Base-by-base conservation (phyloP, 1,140 invertebrate species). In the Brachionus asplanchnoidis region DNA sequence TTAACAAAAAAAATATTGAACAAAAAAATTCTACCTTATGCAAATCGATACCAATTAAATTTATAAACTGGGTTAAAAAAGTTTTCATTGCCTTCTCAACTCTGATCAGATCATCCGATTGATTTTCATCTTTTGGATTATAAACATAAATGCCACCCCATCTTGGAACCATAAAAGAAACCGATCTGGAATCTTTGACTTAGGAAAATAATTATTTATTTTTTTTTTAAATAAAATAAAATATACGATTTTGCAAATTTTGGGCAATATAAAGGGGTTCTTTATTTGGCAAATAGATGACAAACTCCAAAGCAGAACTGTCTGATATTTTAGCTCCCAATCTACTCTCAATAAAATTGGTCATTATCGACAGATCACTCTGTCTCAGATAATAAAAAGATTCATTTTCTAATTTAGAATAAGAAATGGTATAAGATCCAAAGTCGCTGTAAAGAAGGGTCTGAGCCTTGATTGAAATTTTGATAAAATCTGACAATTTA, bases 91-190 rank as follows among this genome's bases (percentile, higher is more conserved):
- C 90, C 9, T 90, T 88, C 20, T 92, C 88, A 1, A 90, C 89
- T 23, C 92, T 90, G n/a, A 91, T 50, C 94, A 92, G 53, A 93
- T 92, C 46, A 95, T 92, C n/a, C 93, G 85, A 56, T 66, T 86
- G 80, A n/a, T 85, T 46, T 50, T 86, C 50, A 85, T 83, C 40
- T 32, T 86, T 86, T 53, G 86, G 50, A 36, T 92, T 92, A 86
- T 90, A 88, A 12, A 91, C 88, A 85, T 90, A 86, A 40, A 92
- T 88, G 44, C 92, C 95, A 84, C 96, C 96, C 96, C 96, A 98
- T 84, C 94, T 92, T 5, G 95, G 94, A 12, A 95, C 95, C 84
- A 97, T 91, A 88, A 95, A 95, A 1, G 94, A 92, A 90, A 94
- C 93, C 17, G 85, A 9, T 66, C 50, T 23, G 87, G 84, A 44